Conservation (phyloP, 1,140 invertebrate genomes). For the Lasioglossum albipes region DNA sequence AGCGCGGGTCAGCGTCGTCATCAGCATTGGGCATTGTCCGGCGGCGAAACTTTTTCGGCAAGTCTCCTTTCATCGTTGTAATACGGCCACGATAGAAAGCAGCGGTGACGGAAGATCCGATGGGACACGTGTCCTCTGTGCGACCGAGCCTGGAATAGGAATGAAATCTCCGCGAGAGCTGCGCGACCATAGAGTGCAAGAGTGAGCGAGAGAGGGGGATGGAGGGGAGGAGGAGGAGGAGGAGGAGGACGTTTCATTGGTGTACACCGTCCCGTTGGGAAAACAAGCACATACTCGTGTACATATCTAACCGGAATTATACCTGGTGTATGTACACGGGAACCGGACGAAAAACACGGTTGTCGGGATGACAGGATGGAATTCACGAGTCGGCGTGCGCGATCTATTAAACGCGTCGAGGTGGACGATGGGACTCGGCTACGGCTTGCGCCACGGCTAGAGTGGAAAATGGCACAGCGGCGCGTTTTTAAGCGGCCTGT, state of each 20-base stretch:
- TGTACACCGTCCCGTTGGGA: conserved; percentile 35
- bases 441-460: background rate
- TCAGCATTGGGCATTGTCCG: conserved; percentile 10
- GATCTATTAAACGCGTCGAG: conserved; percentile 43
- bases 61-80: conserved; percentile 2
- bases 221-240: too few relatives aligned
- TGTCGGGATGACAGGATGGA: conserved; percentile 42
- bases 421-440: conserved; percentile 3
- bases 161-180: conserved; percentile 27
- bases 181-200: too few relatives aligned
- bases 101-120: conserved; percentile 20
- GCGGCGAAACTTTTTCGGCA: conserved; percentile 7
- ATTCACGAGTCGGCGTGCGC: conserved; percentile 38
- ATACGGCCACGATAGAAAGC: background rate
- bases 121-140: conserved; percentile 4
- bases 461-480: conserved; percentile 24
- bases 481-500: conserved; percentile 25
- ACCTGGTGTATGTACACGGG: conserved; percentile 6
- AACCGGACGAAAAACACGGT: conserved; percentile 26
- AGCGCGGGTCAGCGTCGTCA: background rate
- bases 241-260: conserved; percentile 30
- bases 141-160: conserved; percentile 4
- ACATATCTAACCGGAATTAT: conserved; percentile 39
- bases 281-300: conserved; percentile 34
- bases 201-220: too few relatives aligned